Base-by-base conservation (phyloP, 2,888 invertebrate genomes). In the Pheosia tremula region DNA sequence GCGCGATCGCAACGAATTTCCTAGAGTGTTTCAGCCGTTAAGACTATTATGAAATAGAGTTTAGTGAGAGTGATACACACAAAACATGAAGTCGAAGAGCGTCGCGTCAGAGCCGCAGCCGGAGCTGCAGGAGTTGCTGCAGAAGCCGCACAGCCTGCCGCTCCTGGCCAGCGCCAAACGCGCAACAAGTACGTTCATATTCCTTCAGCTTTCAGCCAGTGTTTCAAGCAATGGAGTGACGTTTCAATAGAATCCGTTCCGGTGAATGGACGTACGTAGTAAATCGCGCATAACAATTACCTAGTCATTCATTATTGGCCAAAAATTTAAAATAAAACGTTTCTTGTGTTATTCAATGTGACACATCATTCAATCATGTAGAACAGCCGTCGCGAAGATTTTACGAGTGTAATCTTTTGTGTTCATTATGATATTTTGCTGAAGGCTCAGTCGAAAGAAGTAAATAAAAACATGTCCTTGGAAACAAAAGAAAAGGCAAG, bases 81-180 rank as follows among this genome's bases (percentile, higher is more conserved):
- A 47, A 81, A 75, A 24, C 43, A 92, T 92, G 92, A 90, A 88
- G 74, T 69, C 87, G 41, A 87, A 77, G 64, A 82, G 71, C 63
- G 86, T 83, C 36, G 82, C 83, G 38, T 53, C 70, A 45, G 81
- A 76, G 61, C 75, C 81, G 56, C 87, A 83, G 76, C 85, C 91
- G 41, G 93, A 93, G 83, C 81, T 93, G 71, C 87, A 93, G 78
- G 93, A 91, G 72, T 75, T 93, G 66, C 83, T 93, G 62, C 89
- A 89, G 74, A 91, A 90, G 71, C 87, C 89, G 37, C 78, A 75
- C 74, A 81, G 81, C 71, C 76, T 83, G 58, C 81, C 83, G 60
- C 80, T 86, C 54, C 64, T 85, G 41, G 72, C 76, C 11, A 85
- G 84, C 58, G 84, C 75, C 71, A 89, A 85, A 77, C 82, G 79